Percentiles rank a stretch among this genome's conserved stretches.
phyloP scores from a whole-genome alignment of 2,113 vertebrate species.

The Corydoras sp. region DNA sequence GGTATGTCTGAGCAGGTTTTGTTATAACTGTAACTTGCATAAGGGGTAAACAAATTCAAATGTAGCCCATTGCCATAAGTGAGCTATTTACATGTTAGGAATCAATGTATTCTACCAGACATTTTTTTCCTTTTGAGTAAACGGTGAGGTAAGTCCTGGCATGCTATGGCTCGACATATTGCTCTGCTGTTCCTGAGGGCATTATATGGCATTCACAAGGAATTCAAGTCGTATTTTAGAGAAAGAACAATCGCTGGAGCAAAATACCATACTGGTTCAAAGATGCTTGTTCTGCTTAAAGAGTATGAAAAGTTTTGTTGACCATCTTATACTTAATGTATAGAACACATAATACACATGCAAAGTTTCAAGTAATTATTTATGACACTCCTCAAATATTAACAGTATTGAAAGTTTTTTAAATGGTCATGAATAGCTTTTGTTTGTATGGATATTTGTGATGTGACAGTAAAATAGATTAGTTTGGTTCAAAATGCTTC shows the following conservation, averaged over 20 bases:
- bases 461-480: not conserved
- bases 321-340: no score
- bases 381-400: not conserved
- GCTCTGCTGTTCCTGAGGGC: conserved; percentile 8
- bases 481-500: not conserved
- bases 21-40: no score
- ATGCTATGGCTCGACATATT: not conserved
- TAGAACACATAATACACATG: not conserved
- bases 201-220: conserved; percentile 1
- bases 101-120: not conserved
- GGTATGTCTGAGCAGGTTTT: no score
- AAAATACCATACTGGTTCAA: not conserved
- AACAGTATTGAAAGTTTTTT: not conserved
- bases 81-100: not conserved
- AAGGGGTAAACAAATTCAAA: no score
- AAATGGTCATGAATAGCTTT: not conserved
- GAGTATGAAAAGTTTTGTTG: no score
- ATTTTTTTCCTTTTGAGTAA: not conserved
- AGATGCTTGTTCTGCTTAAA: not conserved
- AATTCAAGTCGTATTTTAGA: conserved; percentile 1
- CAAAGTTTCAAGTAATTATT: not conserved
- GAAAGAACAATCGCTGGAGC: conserved; percentile 12
- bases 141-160: not conserved
- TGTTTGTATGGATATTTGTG: not conserved
- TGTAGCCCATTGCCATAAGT: no score